A percentile compares a stretch with the other conserved stretches of the same genome.
phyloP scores from a whole-genome alignment of 2,797 vertebrate species.

The Acropternis orthonyx region DNA sequence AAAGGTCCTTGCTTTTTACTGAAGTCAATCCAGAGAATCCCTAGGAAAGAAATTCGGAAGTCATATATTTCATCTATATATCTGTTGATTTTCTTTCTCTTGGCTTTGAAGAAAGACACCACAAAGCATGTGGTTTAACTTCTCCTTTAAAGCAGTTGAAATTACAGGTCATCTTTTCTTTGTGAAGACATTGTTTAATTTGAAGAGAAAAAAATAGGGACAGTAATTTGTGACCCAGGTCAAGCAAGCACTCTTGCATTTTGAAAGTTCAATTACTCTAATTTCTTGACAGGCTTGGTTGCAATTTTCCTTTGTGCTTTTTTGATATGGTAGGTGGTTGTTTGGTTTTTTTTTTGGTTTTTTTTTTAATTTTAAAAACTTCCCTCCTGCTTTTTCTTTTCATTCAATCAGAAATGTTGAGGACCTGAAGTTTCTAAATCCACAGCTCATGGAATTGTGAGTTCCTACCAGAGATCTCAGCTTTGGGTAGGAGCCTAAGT shows the following conservation, averaged over 20 bases:
- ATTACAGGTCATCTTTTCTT: conserved; percentile 15
- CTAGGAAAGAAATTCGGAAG: not conserved
- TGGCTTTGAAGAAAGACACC: not conserved
- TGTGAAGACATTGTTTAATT: conserved; percentile 6
- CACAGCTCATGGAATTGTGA: not conserved
- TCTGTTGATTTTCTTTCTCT: not conserved
- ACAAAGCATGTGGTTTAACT: not conserved
- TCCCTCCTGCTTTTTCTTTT: not conserved
- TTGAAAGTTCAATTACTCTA: not conserved
- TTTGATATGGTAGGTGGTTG: too few relatives aligned
- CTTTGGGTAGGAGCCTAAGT: not conserved
- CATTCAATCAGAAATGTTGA: not conserved
- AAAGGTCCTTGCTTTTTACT: not conserved
- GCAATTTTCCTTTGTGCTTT: not conserved
- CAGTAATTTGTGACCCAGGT: not conserved
- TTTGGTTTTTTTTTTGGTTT: not conserved
- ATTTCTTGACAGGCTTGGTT: not conserved
- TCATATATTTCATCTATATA: not conserved
- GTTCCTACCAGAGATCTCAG: not conserved
- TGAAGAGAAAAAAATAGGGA: not conserved
- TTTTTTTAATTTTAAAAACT: not conserved
- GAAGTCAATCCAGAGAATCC: not conserved
- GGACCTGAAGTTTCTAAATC: not conserved
- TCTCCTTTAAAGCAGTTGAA: not conserved
- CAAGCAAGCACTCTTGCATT: not conserved